Evolutionary conservation across 2,797 vertebrate genomes (phyloP), one percentile per base, ranked within the genome.

Genomic region (Lutjanus campechanus): DNA sequence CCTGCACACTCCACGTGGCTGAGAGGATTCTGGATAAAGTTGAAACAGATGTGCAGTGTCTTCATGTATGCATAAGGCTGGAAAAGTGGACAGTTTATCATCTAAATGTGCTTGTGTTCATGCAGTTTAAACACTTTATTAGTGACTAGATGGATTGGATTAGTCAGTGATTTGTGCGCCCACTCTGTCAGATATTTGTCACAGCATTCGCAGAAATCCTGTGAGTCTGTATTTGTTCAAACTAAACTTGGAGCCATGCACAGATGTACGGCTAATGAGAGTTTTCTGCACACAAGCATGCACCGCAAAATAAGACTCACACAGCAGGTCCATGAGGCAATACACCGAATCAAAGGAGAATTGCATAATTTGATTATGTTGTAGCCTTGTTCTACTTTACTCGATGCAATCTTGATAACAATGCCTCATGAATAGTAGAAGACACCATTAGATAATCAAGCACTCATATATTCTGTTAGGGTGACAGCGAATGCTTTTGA

Each of bases 191-290:
- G 9, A 61, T 47, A 51, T 69, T 82, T 69, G 54, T 56, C 64
- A 43, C 65, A 73, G 76, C 60, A 53, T 56, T 74, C 83, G 62
- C 19, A 20, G 50, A 56, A 50, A 54, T 1, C 8, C 20, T 40
- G 13, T 9, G 40, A 59, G 51, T 47, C 62, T 61, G 54, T 46
- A 46, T 53, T 65, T 63, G 36, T 69, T 75, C 51, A 69, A 76
- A 82, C 46, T 67, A 53, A 62, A 69, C 41, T 80, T 20, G 69
- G 55, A 69, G 60, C 54, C 46, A 3, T 22, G 64, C 62, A 76
- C 80, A 76, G 77, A 83, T 68, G 54, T 29, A 16, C 29, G 49
- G 55, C 66, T 75, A 80, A 82, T 75, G 50, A 73, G 67, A 74
- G 55, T 67, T 78, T 73, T 51, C 56, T 47, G 50, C 46, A 73